These are phyloP conservation scores for Oncorhynchus clarkii DNA, from an alignment of 2,113 vertebrate genomes.

Conservation along the genomic window DNA sequence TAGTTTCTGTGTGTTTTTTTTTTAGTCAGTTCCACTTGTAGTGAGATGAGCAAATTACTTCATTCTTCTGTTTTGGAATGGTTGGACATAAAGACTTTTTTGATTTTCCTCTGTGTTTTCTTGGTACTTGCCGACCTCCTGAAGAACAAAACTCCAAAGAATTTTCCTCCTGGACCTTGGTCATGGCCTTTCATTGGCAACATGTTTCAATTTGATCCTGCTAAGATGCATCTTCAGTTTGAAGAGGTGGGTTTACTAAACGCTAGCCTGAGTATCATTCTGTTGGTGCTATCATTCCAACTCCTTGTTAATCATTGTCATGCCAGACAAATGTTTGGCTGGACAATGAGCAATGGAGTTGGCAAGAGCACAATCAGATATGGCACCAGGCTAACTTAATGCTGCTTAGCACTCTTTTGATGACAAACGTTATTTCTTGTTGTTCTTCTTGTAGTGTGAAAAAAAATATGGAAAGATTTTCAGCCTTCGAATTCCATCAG, in stretches of 20 bases:
- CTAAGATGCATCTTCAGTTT: conserved; percentile 50
- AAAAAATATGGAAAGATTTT: conserved; percentile 73
- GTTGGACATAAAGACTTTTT: conserved; percentile 46
- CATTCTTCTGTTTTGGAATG: conserved; percentile 14
- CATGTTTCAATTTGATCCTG: not conserved
- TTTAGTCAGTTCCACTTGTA: not conserved
- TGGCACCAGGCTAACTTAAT: no score
- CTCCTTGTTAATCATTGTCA: no score
- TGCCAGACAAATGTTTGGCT: no score
- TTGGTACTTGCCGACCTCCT: conserved; percentile 61
- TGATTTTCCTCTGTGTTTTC: conserved; percentile 66
- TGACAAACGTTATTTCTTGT: no score
- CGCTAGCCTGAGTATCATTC: no score
- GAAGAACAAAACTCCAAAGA: conserved; percentile 48
- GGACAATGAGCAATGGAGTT: no score
- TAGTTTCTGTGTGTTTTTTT: not conserved
- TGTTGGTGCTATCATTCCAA: no score
- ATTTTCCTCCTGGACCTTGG: conserved; percentile 75
- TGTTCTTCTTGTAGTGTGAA: conserved; percentile 50
- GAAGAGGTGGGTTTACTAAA: conserved; percentile 40
- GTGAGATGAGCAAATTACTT: not conserved
- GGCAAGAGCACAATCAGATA: no score
- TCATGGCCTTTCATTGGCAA: conserved; percentile 68
- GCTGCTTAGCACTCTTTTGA: not conserved
- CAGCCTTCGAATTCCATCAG: not conserved